Conservation (phyloP, 2,113 vertebrate species). For the Dascyllus trimaculatus region DNA sequence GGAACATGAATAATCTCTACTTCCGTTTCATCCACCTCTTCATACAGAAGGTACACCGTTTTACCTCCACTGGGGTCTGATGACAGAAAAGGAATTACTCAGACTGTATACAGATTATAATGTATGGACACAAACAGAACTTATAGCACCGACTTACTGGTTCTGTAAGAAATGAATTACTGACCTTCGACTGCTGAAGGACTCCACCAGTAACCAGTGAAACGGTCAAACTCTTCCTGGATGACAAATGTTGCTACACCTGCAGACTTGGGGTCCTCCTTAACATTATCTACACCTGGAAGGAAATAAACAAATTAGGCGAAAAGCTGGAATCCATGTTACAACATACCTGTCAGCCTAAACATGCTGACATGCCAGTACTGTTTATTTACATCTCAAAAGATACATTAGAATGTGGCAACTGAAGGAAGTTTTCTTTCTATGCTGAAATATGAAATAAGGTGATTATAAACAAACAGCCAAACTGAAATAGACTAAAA, state of each 20-base stretch:
- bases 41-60: slow-evolving; percentile 91
- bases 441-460: too few species aligned
- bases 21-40: slow-evolving; percentile 96
- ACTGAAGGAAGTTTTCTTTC: too few species aligned
- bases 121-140: not conserved
- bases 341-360: not conserved
- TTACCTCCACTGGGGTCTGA: slow-evolving; percentile 88
- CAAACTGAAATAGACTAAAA: not conserved
- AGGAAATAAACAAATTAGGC: not conserved
- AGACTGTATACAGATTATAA: not conserved
- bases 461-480: too few species aligned
- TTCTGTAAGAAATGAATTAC: slow-evolving; percentile 1
- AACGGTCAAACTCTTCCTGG: slow-evolving; percentile 98
- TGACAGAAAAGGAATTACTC: not conserved
- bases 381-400: not conserved
- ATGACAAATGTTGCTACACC: slow-evolving; percentile 98
- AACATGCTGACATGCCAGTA: not conserved
- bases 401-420: not conserved
- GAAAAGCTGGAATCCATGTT: not conserved
- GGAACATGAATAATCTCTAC: slow-evolving; percentile 98
- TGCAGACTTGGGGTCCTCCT: slow-evolving; percentile 95
- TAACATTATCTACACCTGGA: slow-evolving; percentile 91
- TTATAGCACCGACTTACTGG: not conserved
- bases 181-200: slow-evolving; percentile 91
- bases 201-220: slow-evolving; percentile 98